Percentiles rank a stretch among this genome's conserved stretches.
Conservation (phyloP, 2,797 vertebrate genomes). For the Ctenopoma multispine region DNA sequence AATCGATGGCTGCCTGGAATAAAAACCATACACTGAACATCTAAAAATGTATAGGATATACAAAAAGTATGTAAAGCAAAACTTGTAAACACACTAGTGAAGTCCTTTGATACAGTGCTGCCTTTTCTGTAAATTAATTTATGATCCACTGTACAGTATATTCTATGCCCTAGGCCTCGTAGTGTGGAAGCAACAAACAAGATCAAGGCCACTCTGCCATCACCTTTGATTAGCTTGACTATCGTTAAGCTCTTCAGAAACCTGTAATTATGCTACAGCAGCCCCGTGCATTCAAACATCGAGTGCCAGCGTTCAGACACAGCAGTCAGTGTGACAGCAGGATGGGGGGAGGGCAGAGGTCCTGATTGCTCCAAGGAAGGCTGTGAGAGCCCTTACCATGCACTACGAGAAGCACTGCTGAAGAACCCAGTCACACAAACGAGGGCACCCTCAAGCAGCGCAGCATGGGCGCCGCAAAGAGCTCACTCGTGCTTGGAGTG, state of each 20-base stretch:
- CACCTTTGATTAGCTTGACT: conserved; percentile 55
- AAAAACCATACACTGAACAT: not conserved
- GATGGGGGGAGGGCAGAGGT: conserved; percentile 36
- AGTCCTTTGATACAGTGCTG: conserved; percentile 4
- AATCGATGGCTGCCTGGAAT: not conserved
- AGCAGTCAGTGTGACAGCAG: conserved; percentile 52
- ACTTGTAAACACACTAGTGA: conserved; percentile 9
- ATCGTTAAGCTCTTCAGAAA: conserved; percentile 56
- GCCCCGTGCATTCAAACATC: conserved; percentile 37
- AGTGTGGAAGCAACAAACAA: conserved; percentile 50
- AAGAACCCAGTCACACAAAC: conserved; percentile 60
- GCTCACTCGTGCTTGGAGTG: conserved; percentile 55
- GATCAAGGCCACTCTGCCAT: conserved; percentile 29
- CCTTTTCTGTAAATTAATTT: conserved; percentile 8
- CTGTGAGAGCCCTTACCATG: conserved; percentile 58
- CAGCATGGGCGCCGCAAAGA: conserved; percentile 46
- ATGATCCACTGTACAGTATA: not conserved
- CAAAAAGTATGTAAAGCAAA: not conserved
- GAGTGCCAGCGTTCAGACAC: conserved; percentile 32
- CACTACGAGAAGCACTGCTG: conserved; percentile 40
- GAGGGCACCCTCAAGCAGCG: conserved; percentile 69
- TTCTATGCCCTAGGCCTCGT: not conserved
- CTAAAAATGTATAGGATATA: not conserved
- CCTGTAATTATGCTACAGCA: conserved; percentile 45
- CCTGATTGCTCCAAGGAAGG: conserved; percentile 59